phyloP scores from a whole-genome alignment of 1,140 invertebrate species.

The Aphelenchoides fujianensis region DNA sequence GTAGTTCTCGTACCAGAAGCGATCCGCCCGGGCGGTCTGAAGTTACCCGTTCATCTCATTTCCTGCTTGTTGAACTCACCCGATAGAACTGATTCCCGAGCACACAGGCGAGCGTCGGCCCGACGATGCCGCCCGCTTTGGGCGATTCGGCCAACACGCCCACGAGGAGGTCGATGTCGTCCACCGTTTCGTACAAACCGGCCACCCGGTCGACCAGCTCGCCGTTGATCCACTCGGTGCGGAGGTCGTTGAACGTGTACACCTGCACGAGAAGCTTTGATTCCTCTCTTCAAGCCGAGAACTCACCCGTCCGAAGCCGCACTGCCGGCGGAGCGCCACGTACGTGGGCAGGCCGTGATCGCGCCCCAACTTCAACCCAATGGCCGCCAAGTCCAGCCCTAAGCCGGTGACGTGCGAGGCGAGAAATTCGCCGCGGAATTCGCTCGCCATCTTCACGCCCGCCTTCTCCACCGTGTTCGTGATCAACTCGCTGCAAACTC shows the following conservation, averaged over 20 bases:
- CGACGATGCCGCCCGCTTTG: constrained; percentile 68
- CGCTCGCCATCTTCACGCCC: constrained; percentile 38
- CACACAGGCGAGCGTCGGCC: constrained; percentile 78
- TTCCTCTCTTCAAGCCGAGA: background rate
- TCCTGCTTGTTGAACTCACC: constrained; percentile 31
- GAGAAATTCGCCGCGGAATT: constrained; percentile 47
- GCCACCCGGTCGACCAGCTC: constrained; percentile 78
- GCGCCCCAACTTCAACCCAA: constrained; percentile 39
- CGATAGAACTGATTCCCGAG: constrained; percentile 76
- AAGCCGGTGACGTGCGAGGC: constrained; percentile 16
- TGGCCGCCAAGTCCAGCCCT: constrained; percentile 44
- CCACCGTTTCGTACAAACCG: constrained; percentile 67
- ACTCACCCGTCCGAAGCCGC: constrained; percentile 31
- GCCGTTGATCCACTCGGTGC: constrained; percentile 70
- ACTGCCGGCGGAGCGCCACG: constrained; percentile 35
- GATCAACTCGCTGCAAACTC: constrained; percentile 47
- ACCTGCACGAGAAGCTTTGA: constrained; percentile 36
- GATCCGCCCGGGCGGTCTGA: constrained; percentile 47
- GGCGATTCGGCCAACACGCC: constrained; percentile 76
- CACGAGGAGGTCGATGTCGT: constrained; percentile 77
- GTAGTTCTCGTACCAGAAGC: constrained; percentile 61
- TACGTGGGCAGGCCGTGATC: constrained; percentile 48
- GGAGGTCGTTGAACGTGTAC: constrained; percentile 38
- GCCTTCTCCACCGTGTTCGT: constrained; percentile 32
- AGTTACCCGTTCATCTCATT: no score